Conservation (phyloP, 2,797 vertebrate genomes). For the Lates japonicus region DNA sequence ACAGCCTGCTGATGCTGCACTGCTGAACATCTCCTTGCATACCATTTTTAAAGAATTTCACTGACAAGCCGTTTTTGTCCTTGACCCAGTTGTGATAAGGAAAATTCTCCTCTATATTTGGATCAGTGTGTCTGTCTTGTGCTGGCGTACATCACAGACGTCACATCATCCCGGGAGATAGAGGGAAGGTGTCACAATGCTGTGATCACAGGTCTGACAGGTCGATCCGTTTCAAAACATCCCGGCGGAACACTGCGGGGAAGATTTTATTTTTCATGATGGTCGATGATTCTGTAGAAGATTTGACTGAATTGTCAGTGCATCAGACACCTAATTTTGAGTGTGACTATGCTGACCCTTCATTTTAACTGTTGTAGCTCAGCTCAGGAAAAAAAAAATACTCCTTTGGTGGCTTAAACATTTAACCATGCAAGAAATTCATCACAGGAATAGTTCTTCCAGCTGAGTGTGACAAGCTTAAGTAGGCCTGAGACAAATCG, state of each 20-base stretch:
- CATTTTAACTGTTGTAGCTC: neutral
- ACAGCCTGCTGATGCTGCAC: slow-evolving; percentile 19
- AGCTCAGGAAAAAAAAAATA: neutral
- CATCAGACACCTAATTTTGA: neutral
- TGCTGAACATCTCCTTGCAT: slow-evolving; percentile 34
- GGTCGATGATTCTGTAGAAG: neutral
- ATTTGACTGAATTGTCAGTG: neutral
- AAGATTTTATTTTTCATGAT: neutral
- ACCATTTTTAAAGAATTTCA: slow-evolving; percentile 27
- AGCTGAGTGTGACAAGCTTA: slow-evolving; percentile 33
- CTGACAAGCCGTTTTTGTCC: slow-evolving; percentile 46
- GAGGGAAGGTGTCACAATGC: slow-evolving; percentile 34
- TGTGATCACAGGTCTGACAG: slow-evolving; percentile 53
- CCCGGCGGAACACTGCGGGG: neutral
- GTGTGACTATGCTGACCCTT: neutral
- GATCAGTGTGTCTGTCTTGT: slow-evolving; percentile 53
- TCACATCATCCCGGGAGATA: slow-evolving; percentile 23
- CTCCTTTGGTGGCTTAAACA: slow-evolving; percentile 7
- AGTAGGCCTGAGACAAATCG: slow-evolving; percentile 42
- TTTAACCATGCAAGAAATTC: slow-evolving; percentile 3
- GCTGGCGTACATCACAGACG: slow-evolving; percentile 12
- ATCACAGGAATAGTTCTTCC: slow-evolving; percentile 23
- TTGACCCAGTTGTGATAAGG: slow-evolving; percentile 71
- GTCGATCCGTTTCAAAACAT: slow-evolving; percentile 15
- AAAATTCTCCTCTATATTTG: slow-evolving; percentile 67